Conservation (phyloP, 2,888 invertebrate genomes). For the Hyalella azteca region DNA sequence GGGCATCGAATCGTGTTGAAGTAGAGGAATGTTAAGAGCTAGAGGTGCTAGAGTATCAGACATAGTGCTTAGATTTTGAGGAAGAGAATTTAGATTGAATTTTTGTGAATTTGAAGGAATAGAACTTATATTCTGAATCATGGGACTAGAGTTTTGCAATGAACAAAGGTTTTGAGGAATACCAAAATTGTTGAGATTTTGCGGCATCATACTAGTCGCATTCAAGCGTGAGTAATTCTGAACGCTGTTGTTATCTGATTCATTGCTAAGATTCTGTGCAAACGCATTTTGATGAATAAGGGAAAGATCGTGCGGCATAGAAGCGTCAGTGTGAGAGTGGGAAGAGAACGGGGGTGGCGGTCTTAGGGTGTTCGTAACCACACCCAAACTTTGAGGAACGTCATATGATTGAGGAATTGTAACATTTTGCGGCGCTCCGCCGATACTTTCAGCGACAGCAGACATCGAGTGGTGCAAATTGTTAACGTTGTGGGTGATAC, state of each 20-base stretch:
- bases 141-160: background rate
- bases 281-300: slow-evolving; percentile 8
- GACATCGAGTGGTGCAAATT: slow-evolving; percentile 7
- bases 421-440: background rate
- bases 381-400: background rate
- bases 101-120: background rate
- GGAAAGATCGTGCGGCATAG: background rate
- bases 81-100: background rate
- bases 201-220: background rate
- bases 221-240: slow-evolving; percentile 15
- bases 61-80: slow-evolving; percentile 14
- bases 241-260: background rate
- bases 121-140: slow-evolving; percentile 7
- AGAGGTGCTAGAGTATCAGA: background rate
- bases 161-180: background rate
- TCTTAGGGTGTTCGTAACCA: background rate
- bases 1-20: background rate
- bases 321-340: background rate
- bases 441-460: background rate
- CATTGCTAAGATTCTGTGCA: background rate
- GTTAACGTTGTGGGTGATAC: background rate
- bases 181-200: background rate
- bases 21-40: background rate
- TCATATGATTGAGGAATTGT: background rate
- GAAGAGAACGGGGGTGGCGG: background rate